phyloP scores from a whole-genome alignment of 2,888 invertebrate species.

The Zelleria hepariella region DNA sequence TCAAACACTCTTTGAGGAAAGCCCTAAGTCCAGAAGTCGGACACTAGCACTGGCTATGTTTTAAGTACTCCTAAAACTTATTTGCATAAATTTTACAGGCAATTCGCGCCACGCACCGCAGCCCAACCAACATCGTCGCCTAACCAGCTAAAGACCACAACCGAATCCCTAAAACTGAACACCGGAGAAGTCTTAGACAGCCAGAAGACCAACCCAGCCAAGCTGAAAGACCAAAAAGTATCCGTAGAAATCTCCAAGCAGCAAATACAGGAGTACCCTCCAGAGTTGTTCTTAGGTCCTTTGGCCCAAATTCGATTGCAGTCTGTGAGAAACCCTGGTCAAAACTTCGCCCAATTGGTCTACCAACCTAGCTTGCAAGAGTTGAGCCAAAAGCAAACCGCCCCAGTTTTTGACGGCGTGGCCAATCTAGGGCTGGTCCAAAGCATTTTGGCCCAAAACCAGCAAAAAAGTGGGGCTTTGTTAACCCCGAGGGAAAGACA shows the following conservation, averaged over 20 bases:
- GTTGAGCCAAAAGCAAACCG: conserved; percentile 31
- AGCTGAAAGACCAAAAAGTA: conserved; percentile 31
- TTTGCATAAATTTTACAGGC: conserved; percentile 19
- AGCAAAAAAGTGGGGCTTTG: conserved; percentile 10
- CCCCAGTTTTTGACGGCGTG: conserved; percentile 40
- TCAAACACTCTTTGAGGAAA: no score
- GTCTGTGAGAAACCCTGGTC: conserved; percentile 23
- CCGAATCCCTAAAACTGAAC: conserved; percentile 41
- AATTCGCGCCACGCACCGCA: conserved; percentile 26
- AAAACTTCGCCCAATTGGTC: conserved; percentile 35
- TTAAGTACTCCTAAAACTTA: not conserved
- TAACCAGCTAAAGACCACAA: conserved; percentile 30
- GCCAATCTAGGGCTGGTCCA: conserved; percentile 53
- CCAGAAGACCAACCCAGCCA: conserved; percentile 16
- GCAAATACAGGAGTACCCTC: conserved; percentile 53
- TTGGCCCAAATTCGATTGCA: conserved; percentile 35
- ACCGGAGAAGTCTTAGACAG: conserved; percentile 35
- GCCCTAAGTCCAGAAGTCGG: no score
- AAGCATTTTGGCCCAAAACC: conserved; percentile 49
- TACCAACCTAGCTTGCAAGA: conserved; percentile 30
- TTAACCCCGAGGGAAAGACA: conserved; percentile 17
- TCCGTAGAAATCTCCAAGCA: conserved; percentile 55
- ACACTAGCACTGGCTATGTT: no score
- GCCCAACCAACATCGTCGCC: conserved; percentile 24
- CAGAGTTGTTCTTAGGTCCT: conserved; percentile 50